Percentiles rank a stretch among this genome's conserved stretches.
Conservation (phyloP, 2,797 vertebrate species). For the Malurus leucopterus region DNA sequence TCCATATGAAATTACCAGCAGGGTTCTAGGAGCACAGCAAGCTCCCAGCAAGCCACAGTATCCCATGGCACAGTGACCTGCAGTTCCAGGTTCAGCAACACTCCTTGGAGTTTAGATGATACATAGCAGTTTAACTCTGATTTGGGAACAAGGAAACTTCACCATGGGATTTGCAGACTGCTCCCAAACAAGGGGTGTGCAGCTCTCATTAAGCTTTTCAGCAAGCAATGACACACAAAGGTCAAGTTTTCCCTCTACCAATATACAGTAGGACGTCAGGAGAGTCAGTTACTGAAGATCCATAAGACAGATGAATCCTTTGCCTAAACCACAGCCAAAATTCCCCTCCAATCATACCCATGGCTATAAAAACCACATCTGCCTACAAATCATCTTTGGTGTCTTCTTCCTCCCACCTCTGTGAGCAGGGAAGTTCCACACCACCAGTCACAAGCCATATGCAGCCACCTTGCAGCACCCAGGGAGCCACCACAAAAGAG, state of each 20-base stretch:
- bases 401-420: neutral
- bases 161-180: neutral
- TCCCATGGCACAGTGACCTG: neutral
- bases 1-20: neutral
- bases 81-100: neutral
- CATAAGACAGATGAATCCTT: conserved; percentile 12
- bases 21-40: neutral
- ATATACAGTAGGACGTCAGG: neutral
- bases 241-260: neutral
- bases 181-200: neutral
- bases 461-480: conserved; percentile 9
- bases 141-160: neutral
- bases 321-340: conserved; percentile 33
- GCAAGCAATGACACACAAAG: neutral
- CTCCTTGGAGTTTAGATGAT: neutral
- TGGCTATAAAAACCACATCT: neutral
- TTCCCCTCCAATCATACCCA: conserved; percentile 14
- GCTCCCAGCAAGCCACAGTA: neutral
- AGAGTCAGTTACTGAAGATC: neutral
- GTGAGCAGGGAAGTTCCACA: conserved; percentile 21
- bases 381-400: neutral
- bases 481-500: neutral
- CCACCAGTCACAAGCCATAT: conserved; percentile 11
- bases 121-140: neutral
- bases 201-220: neutral